These are phyloP conservation scores for Pseudomugil gertrudae DNA, from an alignment of 2,797 vertebrate genomes.

Conservation along the genomic window DNA sequence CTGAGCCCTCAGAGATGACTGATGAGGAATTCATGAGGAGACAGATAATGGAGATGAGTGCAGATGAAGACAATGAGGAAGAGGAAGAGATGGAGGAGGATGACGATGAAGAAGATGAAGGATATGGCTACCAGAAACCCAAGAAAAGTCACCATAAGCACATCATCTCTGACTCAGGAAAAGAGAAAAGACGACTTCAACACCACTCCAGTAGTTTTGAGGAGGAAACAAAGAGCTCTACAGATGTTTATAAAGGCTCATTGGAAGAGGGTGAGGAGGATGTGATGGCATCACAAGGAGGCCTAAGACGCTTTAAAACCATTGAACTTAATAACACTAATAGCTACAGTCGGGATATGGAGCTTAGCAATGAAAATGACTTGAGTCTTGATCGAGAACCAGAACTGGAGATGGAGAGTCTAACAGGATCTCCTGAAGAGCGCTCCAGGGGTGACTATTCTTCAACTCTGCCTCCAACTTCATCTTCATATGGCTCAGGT, in stretches of 20 bases:
- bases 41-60: slow-evolving; percentile 98
- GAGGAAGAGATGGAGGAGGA: slow-evolving; percentile 81
- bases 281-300: slow-evolving; percentile 91
- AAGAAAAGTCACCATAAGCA: slow-evolving; percentile 88
- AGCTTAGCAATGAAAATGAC: slow-evolving; percentile 88
- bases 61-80: slow-evolving; percentile 89
- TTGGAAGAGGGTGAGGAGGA: slow-evolving; percentile 86
- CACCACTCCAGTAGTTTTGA: slow-evolving; percentile 89
- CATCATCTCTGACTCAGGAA: slow-evolving; percentile 83
- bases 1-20: slow-evolving; percentile 84
- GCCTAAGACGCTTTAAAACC: slow-evolving; percentile 95
- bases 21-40: slow-evolving; percentile 98
- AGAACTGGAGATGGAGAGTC: slow-evolving; percentile 98
- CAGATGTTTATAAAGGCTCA: slow-evolving; percentile 82
- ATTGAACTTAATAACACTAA: slow-evolving; percentile 97
- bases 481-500: slow-evolving; percentile 94
- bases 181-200: slow-evolving; percentile 89
- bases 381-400: slow-evolving; percentile 92
- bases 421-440: slow-evolving; percentile 96
- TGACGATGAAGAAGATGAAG: slow-evolving; percentile 84
- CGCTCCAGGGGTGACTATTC: slow-evolving; percentile 95
- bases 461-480: slow-evolving; percentile 94
- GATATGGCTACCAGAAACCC: slow-evolving; percentile 81
- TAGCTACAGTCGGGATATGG: slow-evolving; percentile 90
- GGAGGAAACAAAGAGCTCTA: slow-evolving; percentile 87